These are phyloP conservation scores for Drosophila borborema DNA, from an alignment of 2,888 invertebrate species.

Conservation along the genomic window DNA sequence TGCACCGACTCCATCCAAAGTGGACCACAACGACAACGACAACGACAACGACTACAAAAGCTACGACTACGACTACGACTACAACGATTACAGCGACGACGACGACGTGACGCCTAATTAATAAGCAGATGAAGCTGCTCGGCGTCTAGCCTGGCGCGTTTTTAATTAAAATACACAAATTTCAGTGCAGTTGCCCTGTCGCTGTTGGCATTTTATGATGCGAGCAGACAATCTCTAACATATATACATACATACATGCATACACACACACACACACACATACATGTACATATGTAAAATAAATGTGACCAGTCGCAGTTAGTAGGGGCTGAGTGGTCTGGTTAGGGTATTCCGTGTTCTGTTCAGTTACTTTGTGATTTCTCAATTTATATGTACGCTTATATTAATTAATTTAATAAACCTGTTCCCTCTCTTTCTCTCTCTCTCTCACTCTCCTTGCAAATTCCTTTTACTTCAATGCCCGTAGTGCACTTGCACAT, in stretches of 20 bases:
- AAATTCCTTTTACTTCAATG: background rate
- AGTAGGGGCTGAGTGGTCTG: background rate
- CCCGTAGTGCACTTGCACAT: slow-evolving; percentile 50
- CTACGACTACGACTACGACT: slow-evolving; percentile 27
- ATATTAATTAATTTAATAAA: slow-evolving; percentile 19
- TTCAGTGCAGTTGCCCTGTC: slow-evolving; percentile 67
- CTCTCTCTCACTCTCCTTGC: background rate
- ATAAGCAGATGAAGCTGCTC: slow-evolving; percentile 75
- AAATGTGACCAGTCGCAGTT: slow-evolving; percentile 23
- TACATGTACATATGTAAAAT: slow-evolving; percentile 15
- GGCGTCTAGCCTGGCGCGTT: slow-evolving; percentile 59
- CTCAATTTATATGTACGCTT: slow-evolving; percentile 45
- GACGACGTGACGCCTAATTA: slow-evolving; percentile 65
- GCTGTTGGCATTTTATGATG: slow-evolving; percentile 61
- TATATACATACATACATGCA: background rate
- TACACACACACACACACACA: background rate
- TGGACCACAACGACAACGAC: slow-evolving; percentile 20
- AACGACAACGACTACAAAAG: slow-evolving; percentile 6
- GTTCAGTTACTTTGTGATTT: slow-evolving; percentile 54
- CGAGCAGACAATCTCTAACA: slow-evolving; percentile 46
- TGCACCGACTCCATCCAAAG: slow-evolving; percentile 39
- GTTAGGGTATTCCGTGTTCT: slow-evolving; percentile 1
- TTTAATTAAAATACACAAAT: slow-evolving; percentile 83
- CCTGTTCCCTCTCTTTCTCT: background rate
- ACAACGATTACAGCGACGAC: slow-evolving; percentile 31